Evolutionary conservation across 1,140 invertebrate species (phyloP).

Genomic region (Drosophila kepulauana): DNA sequence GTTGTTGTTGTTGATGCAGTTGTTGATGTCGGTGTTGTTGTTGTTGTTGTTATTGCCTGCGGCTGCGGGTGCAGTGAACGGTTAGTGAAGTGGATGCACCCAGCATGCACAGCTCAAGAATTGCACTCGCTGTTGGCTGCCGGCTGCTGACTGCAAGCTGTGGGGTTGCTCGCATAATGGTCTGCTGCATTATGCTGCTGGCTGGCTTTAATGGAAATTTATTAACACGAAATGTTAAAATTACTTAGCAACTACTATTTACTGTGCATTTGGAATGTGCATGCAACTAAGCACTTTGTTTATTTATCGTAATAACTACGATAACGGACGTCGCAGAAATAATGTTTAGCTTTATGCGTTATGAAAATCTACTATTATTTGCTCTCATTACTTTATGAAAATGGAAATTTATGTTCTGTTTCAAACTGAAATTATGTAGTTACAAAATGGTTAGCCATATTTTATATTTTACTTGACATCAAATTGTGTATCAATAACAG

Average conservation of each 20-base stretch:
- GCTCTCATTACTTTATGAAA: slow-evolving; percentile 9
- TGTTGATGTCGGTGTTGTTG: neutral
- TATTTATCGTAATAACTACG: slow-evolving; percentile 3
- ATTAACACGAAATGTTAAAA: slow-evolving; percentile 53
- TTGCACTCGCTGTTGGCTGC: slow-evolving; percentile 10
- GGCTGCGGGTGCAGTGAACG: slow-evolving; percentile 35
- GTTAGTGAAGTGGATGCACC: slow-evolving; percentile 17
- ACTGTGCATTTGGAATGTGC: slow-evolving; percentile 8
- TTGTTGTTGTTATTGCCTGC: slow-evolving; percentile 26
- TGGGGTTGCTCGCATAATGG: slow-evolving; percentile 14
- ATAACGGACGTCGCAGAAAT: slow-evolving; percentile 9
- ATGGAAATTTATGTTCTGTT: neutral
- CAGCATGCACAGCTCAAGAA: slow-evolving; percentile 27
- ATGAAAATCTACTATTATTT: neutral
- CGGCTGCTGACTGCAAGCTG: neutral
- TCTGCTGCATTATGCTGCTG: slow-evolving; percentile 32
- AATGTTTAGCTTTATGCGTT: neutral
- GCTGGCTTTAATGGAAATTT: slow-evolving; percentile 64
- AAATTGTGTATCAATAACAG: neutral
- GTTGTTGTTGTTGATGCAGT: slow-evolving; percentile 11
- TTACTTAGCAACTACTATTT: slow-evolving; percentile 31
- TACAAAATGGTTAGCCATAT: too few species aligned
- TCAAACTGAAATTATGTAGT: neutral
- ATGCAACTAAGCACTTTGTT: slow-evolving; percentile 25
- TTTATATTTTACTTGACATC: neutral